phyloP scores from a whole-genome alignment of 2,797 vertebrate genomes.

The Tenualosa thibaudeaui region DNA sequence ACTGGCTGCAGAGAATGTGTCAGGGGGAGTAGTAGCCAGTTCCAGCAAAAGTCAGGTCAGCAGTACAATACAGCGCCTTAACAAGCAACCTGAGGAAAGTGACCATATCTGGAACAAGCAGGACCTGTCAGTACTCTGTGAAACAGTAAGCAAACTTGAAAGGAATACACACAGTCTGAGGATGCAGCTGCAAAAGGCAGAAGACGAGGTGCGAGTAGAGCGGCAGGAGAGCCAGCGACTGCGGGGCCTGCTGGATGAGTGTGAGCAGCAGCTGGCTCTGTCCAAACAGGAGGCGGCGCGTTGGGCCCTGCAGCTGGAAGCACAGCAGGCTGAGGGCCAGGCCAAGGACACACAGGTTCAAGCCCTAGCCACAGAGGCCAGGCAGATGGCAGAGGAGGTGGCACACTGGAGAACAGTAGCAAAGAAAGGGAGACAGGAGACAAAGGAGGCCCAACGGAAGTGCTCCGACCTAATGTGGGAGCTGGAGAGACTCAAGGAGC shows the following conservation, averaged over 20 bases:
- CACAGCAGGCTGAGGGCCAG: constrained; percentile 31
- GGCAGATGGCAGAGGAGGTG: constrained; percentile 48
- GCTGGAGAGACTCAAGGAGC: constrained; percentile 49
- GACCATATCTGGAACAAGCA: constrained; percentile 60
- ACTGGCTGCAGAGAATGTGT: constrained; percentile 40
- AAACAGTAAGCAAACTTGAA: constrained; percentile 50
- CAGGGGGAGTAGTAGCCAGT: constrained; percentile 47
- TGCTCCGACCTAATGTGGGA: constrained; percentile 53
- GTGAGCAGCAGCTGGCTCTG: constrained; percentile 50
- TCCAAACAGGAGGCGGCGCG: constrained; percentile 42
- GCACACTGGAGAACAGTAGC: constrained; percentile 49
- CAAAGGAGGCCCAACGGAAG: constrained; percentile 50
- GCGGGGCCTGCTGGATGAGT: constrained; percentile 54
- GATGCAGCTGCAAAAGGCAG: constrained; percentile 54
- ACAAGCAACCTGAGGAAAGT: constrained; percentile 34
- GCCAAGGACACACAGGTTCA: constrained; percentile 47
- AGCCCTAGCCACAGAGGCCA: constrained; percentile 51
- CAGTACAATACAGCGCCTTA: background rate
- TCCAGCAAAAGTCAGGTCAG: constrained; percentile 15
- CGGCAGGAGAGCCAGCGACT: constrained; percentile 52
- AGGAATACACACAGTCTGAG: constrained; percentile 50
- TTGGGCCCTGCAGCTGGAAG: constrained; percentile 41
- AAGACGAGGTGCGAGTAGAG: constrained; percentile 55
- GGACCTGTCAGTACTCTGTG: constrained; percentile 50
- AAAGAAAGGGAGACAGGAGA: constrained; percentile 56